Base-by-base conservation (phyloP, 2,797 vertebrate species). In the Erethizon dorsatum region DNA sequence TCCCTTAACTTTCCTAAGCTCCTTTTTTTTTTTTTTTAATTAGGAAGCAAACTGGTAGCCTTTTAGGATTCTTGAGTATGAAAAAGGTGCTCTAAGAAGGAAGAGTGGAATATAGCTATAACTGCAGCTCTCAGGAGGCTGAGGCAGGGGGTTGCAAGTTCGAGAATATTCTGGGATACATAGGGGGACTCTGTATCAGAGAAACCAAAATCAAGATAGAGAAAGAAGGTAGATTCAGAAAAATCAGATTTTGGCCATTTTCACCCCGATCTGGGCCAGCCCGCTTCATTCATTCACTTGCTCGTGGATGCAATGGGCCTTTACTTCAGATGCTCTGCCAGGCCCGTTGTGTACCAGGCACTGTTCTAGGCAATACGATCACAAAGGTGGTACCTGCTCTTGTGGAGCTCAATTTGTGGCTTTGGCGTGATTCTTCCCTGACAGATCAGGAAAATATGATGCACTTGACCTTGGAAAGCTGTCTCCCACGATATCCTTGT, bases 1-100 rank as follows among this genome's bases (percentile, higher is more conserved):
- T 69, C 33, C 79, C 28, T 88, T 78, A 54, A 73, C 59, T 94
- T 95, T 86, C 65, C 54, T 86, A 67, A 94, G 33, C 22, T 67
- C 61, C n/a, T 80, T 10, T 54, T 80, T 92, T 87, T 92, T 59
- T 59, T 59, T 59, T 61, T 61, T 61, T 61, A 69, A 82, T 78
- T 90, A 84, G 57, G 69, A 90, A 91, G 77, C 8, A 85, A 78
- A 77, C 0, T 78, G 54, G 24, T 47, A 9, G 75, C 28, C n/a
- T 91, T 90, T 95, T 50, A 83, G 41, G 54, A 78, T 71, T 80
- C 31, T 9, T 11, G 11, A 17, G 28, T 96, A 78, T 37, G 59
- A 87, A 94, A 57, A 45, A 94, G 57, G 50, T 65, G n/a, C 75
- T 63, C 2, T 45, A 71, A 63, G 83, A 59, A 52, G 33, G 20